A percentile compares a stretch with the other conserved stretches of the same genome.
Evolutionary conservation across 2,888 invertebrate species (phyloP).

Genomic region (Hirtodrosophila confusa): DNA sequence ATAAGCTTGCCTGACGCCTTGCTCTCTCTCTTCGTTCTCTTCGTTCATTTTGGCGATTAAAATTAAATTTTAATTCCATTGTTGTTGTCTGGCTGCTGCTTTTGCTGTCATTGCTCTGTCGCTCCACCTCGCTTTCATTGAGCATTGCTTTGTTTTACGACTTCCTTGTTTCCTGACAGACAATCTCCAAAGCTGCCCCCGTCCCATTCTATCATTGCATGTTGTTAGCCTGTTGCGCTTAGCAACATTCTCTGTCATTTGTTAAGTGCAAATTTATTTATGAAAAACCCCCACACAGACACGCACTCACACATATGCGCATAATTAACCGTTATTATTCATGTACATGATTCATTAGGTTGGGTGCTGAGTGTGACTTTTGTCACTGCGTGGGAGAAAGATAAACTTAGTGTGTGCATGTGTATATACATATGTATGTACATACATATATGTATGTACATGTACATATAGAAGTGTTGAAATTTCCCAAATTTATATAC

Average conservation of each 20-base stretch:
- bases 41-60: conserved; percentile 73
- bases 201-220: conserved; percentile 25
- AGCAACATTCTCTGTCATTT: conserved; percentile 70
- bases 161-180: conserved; percentile 68
- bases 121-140: conserved; percentile 46
- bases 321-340: conserved; percentile 75
- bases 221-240: conserved; percentile 73
- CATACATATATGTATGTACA: not conserved
- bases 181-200: conserved; percentile 21
- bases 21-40: conserved; percentile 45
- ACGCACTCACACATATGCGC: conserved; percentile 23
- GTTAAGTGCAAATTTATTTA: conserved; percentile 76
- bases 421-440: conserved; percentile 12
- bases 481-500: not conserved
- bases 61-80: conserved; percentile 76
- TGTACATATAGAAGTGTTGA: not conserved
- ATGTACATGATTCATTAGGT: conserved; percentile 67
- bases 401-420: conserved; percentile 1
- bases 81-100: conserved; percentile 45
- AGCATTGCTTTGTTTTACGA: conserved; percentile 73
- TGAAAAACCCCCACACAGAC: conserved; percentile 47
- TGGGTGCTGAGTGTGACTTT: conserved; percentile 33
- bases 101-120: conserved; percentile 40
- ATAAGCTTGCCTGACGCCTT: conserved; percentile 20
- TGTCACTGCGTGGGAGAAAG: conserved; percentile 58